Evolutionary conservation across 1,140 invertebrate species (phyloP).

Genomic region (Micrasema longulum): DNA sequence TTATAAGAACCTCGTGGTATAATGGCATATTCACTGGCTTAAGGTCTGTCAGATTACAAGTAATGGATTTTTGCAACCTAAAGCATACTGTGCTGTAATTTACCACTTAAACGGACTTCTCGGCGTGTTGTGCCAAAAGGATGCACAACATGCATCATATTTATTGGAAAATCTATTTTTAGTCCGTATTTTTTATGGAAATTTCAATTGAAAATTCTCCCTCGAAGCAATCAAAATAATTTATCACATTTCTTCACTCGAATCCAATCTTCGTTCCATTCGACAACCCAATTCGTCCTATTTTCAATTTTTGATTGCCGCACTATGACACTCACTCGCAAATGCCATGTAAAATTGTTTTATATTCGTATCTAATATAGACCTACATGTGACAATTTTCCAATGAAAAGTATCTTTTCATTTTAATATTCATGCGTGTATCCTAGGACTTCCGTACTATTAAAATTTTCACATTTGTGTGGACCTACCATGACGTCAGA

Average conservation of each 20-base stretch:
- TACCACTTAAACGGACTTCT: no score
- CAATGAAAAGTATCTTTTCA: slow-evolving; percentile 60
- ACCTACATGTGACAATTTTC: slow-evolving; percentile 65
- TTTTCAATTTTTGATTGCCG: slow-evolving; percentile 30
- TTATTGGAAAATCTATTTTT: no score
- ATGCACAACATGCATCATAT: no score
- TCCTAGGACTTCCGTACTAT: slow-evolving; percentile 52
- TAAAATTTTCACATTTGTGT: slow-evolving; percentile 41
- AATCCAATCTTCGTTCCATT: slow-evolving; percentile 10
- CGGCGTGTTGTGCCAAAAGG: no score
- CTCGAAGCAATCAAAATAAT: slow-evolving; percentile 3
- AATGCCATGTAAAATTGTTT: slow-evolving; percentile 51
- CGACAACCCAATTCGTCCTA: slow-evolving; percentile 19
- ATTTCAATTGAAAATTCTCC: slow-evolving; percentile 10
- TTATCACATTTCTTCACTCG: slow-evolving; percentile 16
- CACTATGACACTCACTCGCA: slow-evolving; percentile 46
- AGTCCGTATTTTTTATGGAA: no score
- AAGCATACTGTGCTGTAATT: no score
- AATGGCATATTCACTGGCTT: no score
- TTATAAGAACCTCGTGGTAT: no score
- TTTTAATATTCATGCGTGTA: slow-evolving; percentile 54
- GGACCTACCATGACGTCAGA: slow-evolving; percentile 5
- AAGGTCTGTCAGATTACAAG: no score
- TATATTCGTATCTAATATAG: slow-evolving; percentile 65
- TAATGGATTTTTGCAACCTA: no score